Conservation (phyloP, 1,140 invertebrate genomes). For the Polypedilum pembai region DNA sequence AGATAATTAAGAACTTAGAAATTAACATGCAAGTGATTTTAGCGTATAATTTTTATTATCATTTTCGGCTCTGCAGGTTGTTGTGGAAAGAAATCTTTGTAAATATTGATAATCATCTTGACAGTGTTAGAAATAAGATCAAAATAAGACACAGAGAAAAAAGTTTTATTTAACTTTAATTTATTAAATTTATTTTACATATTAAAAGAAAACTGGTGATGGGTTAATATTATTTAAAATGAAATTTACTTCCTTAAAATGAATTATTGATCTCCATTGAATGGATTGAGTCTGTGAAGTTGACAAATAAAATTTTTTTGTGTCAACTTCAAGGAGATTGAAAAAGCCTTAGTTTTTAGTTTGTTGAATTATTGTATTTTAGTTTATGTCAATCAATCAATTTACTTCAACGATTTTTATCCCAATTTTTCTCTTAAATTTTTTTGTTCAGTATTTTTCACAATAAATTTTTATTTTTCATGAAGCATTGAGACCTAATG, state of each 20-base stretch:
- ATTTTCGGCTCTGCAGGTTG: not conserved
- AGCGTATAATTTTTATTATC: not conserved
- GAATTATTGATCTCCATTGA: no score
- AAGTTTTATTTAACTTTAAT: slow-evolving; percentile 16
- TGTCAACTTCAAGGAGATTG: no score
- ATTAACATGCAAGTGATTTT: slow-evolving; percentile 5
- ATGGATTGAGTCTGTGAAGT: no score
- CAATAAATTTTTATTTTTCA: not conserved
- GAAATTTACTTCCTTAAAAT: no score
- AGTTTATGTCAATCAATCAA: not conserved
- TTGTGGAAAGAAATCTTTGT: not conserved
- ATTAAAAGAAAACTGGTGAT: not conserved
- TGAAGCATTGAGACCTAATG: not conserved
- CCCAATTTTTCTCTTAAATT: not conserved
- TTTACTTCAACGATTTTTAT: not conserved
- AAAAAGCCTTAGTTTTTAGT: not conserved
- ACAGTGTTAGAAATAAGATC: not conserved
- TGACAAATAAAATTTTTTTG: no score
- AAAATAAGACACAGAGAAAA: not conserved
- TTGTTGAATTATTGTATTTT: not conserved
- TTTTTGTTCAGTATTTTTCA: slow-evolving; percentile 13
- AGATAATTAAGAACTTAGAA: not conserved
- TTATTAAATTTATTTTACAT: not conserved
- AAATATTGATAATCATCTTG: slow-evolving; percentile 1
- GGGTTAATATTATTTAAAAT: not conserved